Evolutionary conservation across 2,888 invertebrate species (phyloP).

Genomic region (Drosophila paracracens): DNA sequence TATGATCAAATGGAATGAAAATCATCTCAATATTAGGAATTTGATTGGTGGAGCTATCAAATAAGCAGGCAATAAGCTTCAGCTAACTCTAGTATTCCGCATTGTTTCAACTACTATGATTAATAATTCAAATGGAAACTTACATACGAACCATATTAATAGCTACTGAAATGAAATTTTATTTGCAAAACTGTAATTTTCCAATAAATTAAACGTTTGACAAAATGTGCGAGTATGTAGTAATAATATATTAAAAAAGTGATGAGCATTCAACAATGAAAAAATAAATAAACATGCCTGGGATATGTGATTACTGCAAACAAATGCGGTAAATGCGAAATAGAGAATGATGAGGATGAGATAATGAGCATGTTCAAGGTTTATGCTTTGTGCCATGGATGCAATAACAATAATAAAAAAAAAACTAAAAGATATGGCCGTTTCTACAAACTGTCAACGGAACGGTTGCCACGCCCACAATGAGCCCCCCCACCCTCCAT

Average conservation of each 20-base stretch:
- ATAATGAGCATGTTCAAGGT: slow-evolving; percentile 45
- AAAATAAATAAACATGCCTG: slow-evolving; percentile 48
- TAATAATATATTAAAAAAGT: background rate
- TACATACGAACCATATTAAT: background rate
- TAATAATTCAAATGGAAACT: slow-evolving; percentile 10
- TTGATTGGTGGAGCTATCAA: background rate
- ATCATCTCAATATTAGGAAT: background rate
- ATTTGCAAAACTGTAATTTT: slow-evolving; percentile 33
- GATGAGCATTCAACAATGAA: slow-evolving; percentile 19
- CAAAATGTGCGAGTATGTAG: slow-evolving; percentile 32
- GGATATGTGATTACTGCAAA: slow-evolving; percentile 60
- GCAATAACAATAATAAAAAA: slow-evolving; percentile 28
- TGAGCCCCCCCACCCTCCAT: slow-evolving; percentile 4
- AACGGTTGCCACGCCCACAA: slow-evolving; percentile 60
- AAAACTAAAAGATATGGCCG: slow-evolving; percentile 27
- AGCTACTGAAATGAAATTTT: slow-evolving; percentile 18
- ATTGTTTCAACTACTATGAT: background rate
- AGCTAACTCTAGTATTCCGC: background rate
- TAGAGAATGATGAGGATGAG: slow-evolving; percentile 32
- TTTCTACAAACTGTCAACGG: slow-evolving; percentile 64
- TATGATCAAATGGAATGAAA: background rate
- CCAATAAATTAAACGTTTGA: slow-evolving; percentile 56
- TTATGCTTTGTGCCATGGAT: slow-evolving; percentile 29
- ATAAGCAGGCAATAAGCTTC: no score
- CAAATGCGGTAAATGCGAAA: slow-evolving; percentile 39